Evolutionary conservation across 2,888 invertebrate genomes (phyloP).

Genomic region (Oeneis ivallda): DNA sequence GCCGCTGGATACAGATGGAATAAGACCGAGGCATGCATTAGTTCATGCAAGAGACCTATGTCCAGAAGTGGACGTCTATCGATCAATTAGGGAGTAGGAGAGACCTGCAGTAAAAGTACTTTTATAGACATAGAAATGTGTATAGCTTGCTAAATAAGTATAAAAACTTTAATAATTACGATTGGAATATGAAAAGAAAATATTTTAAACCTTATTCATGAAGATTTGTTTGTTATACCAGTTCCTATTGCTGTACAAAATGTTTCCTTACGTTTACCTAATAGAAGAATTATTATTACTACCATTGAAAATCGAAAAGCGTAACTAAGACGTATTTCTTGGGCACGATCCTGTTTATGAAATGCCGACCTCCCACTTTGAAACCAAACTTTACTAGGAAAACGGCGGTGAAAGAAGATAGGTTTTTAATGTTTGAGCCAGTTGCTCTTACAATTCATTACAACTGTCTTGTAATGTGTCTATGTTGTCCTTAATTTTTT

Average conservation of each 20-base stretch:
- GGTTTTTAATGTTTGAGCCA: neutral
- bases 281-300: slow-evolving; percentile 1
- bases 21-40: too few species aligned
- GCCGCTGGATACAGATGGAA: too few species aligned
- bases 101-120: too few species aligned
- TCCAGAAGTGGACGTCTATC: too few species aligned
- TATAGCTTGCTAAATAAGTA: neutral
- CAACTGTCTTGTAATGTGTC: too few species aligned
- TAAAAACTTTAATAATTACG: too few species aligned
- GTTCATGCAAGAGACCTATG: too few species aligned
- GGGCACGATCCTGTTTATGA: slow-evolving; percentile 4
- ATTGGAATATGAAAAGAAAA: neutral
- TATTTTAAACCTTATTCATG: neutral
- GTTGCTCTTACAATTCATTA: neutral
- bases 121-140: too few species aligned
- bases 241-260: neutral
- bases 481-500: too few species aligned
- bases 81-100: too few species aligned
- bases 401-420: neutral
- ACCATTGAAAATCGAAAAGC: slow-evolving; percentile 17
- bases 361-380: slow-evolving; percentile 4
- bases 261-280: slow-evolving; percentile 6
- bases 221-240: neutral
- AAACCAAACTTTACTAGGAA: neutral
- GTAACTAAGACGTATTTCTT: slow-evolving; percentile 14